phyloP scores from a whole-genome alignment of 2,888 invertebrate genomes.

The Epicampocera succincta region DNA sequence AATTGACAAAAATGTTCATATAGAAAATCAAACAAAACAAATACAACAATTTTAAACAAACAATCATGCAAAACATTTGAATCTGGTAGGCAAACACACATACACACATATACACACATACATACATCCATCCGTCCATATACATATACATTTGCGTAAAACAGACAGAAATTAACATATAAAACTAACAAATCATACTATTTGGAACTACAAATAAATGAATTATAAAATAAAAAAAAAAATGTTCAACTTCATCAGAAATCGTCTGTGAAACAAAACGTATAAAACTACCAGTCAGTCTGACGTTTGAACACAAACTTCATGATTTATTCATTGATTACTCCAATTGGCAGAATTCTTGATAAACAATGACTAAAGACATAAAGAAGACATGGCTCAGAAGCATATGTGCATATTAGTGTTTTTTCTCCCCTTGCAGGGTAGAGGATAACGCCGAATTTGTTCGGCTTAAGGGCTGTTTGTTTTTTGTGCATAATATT shows the following conservation, averaged over 20 bases:
- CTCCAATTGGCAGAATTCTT: constrained; percentile 63
- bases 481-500: too few species aligned
- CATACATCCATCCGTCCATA: not conserved
- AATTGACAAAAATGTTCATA: constrained; percentile 59
- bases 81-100: not conserved
- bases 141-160: too few species aligned
- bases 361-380: constrained; percentile 44
- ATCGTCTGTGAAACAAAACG: constrained; percentile 32
- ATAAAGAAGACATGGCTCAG: not conserved
- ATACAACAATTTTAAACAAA: constrained; percentile 10
- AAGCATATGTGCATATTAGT: not conserved
- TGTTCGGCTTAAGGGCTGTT: not conserved
- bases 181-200: constrained; percentile 42
- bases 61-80: constrained; percentile 14
- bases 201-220: constrained; percentile 33
- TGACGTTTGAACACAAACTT: constrained; percentile 41
- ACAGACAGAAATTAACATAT: constrained; percentile 22
- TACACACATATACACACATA: constrained; percentile 3
- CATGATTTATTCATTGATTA: constrained; percentile 68
- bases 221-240: constrained; percentile 15
- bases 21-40: constrained; percentile 58
- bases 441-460: not conserved
- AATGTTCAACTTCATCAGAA: constrained; percentile 16
- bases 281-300: constrained; percentile 33
- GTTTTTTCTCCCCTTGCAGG: not conserved